Evolutionary conservation across 2,797 vertebrate species (phyloP).

Genomic region (Neomorphus geoffroyi): DNA sequence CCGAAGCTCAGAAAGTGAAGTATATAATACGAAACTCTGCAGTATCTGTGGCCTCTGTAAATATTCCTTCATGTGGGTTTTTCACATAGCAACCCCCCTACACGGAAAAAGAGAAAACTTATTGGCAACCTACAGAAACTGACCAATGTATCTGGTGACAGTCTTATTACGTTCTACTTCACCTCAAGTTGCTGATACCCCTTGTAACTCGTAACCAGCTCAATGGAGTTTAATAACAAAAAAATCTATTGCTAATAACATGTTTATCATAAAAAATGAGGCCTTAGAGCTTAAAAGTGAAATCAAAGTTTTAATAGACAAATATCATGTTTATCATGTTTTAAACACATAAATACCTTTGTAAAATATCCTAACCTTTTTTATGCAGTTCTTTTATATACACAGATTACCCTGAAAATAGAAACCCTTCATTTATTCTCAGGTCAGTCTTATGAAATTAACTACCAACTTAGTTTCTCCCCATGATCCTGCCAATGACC

Average conservation of each 20-base stretch:
- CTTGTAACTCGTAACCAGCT: background rate
- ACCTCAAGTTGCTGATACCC: background rate
- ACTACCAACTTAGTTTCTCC: slow-evolving; percentile 52
- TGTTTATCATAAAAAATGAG: background rate
- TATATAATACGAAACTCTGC: background rate
- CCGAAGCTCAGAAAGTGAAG: background rate
- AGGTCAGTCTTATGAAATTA: slow-evolving; percentile 44
- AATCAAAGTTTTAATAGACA: background rate
- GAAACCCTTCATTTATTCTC: slow-evolving; percentile 29
- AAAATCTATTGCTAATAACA: background rate
- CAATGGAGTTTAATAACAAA: background rate
- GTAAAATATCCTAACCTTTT: background rate
- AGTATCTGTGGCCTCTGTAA: background rate
- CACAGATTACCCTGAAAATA: background rate
- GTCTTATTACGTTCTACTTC: background rate
- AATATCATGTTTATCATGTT: background rate
- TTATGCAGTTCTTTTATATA: background rate
- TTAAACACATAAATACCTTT: background rate
- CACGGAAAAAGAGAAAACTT: background rate
- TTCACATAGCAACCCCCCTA: background rate
- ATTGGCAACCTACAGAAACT: background rate
- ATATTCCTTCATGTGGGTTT: background rate
- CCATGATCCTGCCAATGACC: slow-evolving; percentile 52
- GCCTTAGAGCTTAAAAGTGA: background rate
- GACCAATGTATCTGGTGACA: background rate